A percentile compares a stretch with the other conserved stretches of the same genome.
These are phyloP conservation scores for Casuarius casuarius DNA, from an alignment of 2,113 vertebrate genomes.

Conservation along the genomic window DNA sequence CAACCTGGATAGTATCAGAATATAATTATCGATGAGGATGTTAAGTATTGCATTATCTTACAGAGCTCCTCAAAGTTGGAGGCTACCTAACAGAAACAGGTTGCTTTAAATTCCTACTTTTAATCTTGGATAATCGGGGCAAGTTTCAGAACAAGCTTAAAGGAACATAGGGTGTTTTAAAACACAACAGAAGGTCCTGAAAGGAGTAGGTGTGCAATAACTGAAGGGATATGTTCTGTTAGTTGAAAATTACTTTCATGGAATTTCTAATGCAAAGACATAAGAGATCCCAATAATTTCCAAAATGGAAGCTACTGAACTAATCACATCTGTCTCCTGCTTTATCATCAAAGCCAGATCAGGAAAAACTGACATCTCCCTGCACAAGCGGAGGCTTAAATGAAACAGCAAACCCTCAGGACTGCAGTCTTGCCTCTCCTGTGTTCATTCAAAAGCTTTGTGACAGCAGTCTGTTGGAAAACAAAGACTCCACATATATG, in stretches of 20 bases:
- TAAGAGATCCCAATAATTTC: not conserved
- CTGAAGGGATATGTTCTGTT: not conserved
- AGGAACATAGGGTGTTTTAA: slow-evolving; percentile 31
- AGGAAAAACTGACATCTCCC: not conserved
- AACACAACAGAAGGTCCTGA: slow-evolving; percentile 27
- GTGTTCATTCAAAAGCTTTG: not conserved
- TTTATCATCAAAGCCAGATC: slow-evolving; percentile 1
- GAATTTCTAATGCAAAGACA: slow-evolving; percentile 18
- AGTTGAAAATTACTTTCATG: not conserved
- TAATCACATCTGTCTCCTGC: not conserved
- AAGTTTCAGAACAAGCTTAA: slow-evolving; percentile 27
- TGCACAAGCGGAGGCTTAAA: slow-evolving; percentile 1
- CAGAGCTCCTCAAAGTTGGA: not conserved
- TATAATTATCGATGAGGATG: not conserved
- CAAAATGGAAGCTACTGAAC: not conserved
- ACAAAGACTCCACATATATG: not conserved
- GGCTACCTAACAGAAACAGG: not conserved
- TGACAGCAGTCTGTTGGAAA: not conserved
- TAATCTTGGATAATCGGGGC: slow-evolving; percentile 1
- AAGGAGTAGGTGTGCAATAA: slow-evolving; percentile 16
- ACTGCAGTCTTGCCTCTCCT: not conserved
- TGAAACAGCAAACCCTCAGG: slow-evolving; percentile 16
- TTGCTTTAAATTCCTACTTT: slow-evolving; percentile 3
- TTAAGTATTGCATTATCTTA: not conserved
- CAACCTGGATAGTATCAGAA: not conserved